Evolutionary conservation across 2,888 invertebrate genomes (phyloP), one percentile per base, ranked within the genome.

Genomic region (Drosophila mulleri): DNA sequence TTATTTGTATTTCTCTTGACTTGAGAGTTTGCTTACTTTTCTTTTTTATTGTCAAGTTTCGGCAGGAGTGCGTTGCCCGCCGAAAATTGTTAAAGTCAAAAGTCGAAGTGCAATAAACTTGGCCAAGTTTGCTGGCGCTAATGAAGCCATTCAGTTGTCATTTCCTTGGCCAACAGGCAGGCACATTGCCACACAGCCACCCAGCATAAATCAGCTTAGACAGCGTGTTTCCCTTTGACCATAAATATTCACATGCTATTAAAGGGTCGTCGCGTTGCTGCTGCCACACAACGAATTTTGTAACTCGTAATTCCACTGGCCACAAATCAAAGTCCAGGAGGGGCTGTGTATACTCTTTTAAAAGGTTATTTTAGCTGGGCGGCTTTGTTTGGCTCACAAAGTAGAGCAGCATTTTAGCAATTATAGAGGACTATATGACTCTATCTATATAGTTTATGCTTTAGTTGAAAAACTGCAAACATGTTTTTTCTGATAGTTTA

Each of bases 91-190:
- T 16, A 54, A 78, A 86, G 86, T 86, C 86, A 86, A 83, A 86
- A 85, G 86, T 88, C 86, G 86, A 83, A 89, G 86, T 87, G 89
- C 89, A 89, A 87, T 78, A 89, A 87, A 87, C 75, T 67, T 58
- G 56, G 50, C 60, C 58, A 68, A 37, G 53, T 66, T 68, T 68
- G 63, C 47, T 56, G 82, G 68, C 75, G 73, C 87, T 85, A 85
- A 85, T 85, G 84, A 85, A 88, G 89, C 84, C 80, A 85, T 85
- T 85, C 82, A 89, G 88, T 84, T 85, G 88, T 89, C 85, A 89
- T 82, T 89, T 84, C 78, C 88, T 71, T 75, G 66, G 69, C 64
- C 67, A 67, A 29, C 29, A 41, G 53, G 53, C 42, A 37, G 37
- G 37, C 37, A 37, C 37, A 14, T 16, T 16, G 16, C 12, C 37